Percentiles rank a stretch among this genome's conserved stretches.
These are phyloP conservation scores for Perca flavescens DNA, from an alignment of 2,113 vertebrate genomes.

Conservation along the genomic window DNA sequence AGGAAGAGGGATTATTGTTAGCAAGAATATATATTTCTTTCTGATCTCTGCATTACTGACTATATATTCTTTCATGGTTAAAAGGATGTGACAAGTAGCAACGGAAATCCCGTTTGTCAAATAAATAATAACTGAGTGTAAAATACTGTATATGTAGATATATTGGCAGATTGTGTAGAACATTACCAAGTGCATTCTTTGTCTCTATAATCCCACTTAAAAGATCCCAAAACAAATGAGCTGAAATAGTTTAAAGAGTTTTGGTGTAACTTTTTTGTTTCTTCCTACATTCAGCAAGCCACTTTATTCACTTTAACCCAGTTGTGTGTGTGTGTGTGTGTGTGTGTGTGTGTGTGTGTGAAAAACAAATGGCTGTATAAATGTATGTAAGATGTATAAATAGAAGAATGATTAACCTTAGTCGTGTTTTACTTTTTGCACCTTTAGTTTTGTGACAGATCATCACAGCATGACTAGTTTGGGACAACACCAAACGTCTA, in stretches of 20 bases:
- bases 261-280: constrained; percentile 50
- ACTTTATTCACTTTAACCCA: constrained; percentile 38
- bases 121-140: constrained; percentile 37
- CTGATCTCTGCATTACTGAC: not conserved
- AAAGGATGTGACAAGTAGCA: constrained; percentile 18
- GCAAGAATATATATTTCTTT: not conserved
- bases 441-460: constrained; percentile 52
- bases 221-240: constrained; percentile 35
- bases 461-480: constrained; percentile 62
- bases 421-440: constrained; percentile 36
- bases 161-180: constrained; percentile 53
- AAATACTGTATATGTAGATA: constrained; percentile 52
- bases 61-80: not conserved
- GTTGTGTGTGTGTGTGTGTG: not conserved
- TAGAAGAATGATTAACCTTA: constrained; percentile 50
- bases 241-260: constrained; percentile 14
- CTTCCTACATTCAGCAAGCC: constrained; percentile 69
- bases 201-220: constrained; percentile 36
- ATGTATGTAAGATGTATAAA: constrained; percentile 54
- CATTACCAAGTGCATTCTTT: constrained; percentile 62
- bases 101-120: constrained; percentile 50
- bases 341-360: too few relatives aligned
- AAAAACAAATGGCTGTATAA: constrained; percentile 38
- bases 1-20: constrained; percentile 25
- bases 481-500: constrained; percentile 73